These are phyloP conservation scores for Acronicta leporina DNA, from an alignment of 2,888 invertebrate genomes.

Conservation along the genomic window DNA sequence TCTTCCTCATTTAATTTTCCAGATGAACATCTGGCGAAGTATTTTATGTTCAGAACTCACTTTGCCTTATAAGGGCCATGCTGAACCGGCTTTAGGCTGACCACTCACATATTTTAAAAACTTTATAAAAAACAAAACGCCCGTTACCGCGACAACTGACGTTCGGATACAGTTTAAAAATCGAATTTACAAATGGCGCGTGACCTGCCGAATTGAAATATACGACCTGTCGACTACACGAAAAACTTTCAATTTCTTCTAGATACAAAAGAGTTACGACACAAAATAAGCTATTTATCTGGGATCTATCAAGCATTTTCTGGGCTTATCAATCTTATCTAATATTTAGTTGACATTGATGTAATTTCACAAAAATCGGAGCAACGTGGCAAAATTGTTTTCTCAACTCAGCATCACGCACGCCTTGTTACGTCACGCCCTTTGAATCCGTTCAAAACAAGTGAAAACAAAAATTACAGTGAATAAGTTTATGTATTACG, in stretches of 20 bases:
- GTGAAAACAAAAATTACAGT: slow-evolving; percentile 1
- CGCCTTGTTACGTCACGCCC: neutral
- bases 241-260: slow-evolving; percentile 35
- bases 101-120: slow-evolving; percentile 27
- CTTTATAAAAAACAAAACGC: slow-evolving; percentile 11
- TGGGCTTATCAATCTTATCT: slow-evolving; percentile 49
- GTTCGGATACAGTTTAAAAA: slow-evolving; percentile 29
- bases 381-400: slow-evolving; percentile 26
- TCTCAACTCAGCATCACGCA: slow-evolving; percentile 5
- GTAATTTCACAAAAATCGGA: slow-evolving; percentile 38
- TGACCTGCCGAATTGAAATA: slow-evolving; percentile 13
- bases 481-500: slow-evolving; percentile 4
- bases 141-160: slow-evolving; percentile 29
- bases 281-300: slow-evolving; percentile 44
- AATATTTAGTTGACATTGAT: slow-evolving; percentile 49
- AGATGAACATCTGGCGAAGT: slow-evolving; percentile 54
- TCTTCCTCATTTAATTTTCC: slow-evolving; percentile 42
- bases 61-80: slow-evolving; percentile 44
- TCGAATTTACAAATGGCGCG: slow-evolving; percentile 37
- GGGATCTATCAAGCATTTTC: slow-evolving; percentile 36
- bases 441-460: neutral
- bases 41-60: slow-evolving; percentile 44
- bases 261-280: slow-evolving; percentile 9
- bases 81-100: slow-evolving; percentile 30
- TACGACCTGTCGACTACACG: slow-evolving; percentile 25